Base-by-base conservation (phyloP, 2,113 vertebrate species). In the Neoarius graeffei region DNA sequence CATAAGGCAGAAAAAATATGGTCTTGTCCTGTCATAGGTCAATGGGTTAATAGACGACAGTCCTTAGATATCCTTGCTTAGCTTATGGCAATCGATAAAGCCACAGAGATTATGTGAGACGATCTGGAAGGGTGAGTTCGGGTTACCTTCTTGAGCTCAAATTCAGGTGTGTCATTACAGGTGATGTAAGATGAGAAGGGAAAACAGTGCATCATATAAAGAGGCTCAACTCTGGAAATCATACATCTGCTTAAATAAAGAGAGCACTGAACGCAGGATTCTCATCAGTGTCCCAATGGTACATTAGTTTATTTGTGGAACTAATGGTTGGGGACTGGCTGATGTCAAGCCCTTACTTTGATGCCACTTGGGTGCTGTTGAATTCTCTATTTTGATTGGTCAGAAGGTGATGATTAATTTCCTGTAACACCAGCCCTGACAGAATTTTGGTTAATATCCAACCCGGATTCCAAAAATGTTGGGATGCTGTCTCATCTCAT, bases 141-240 rank as follows among this genome's bases (percentile, higher is more conserved):
- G 57, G 54, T 86, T 81, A 80, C 79, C 74, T 50, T 83, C 80
- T 88, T 23, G 52, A 86, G 62, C 77, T 90, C 87, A 84, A 88
- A 86, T 90, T 54, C 86, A 90, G 86, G 88, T 90, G 86, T 90
- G 48, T 79, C 69, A 87, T 89, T 82, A 87, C 86, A 91, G 88
- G 86, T 82, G 89, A 90, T 27, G 56, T 62, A 81, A 90, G 82
- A 62, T 73, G 62, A 86, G 69, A 57, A 86, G 27, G 80, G 17
- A 76, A 82, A 86, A 83, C 60, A 85, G 52, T 42, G 86, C 81
- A 85, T 64, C 71, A 79, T 86, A 73, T 86, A 84, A 90, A 88
- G 67, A 90, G 79, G 42, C 84, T 90, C 52, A 71, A 77, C 88
- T 83, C 79, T 74, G 83, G 83, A 90, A 88, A 86, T 73, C 56